These are phyloP conservation scores for Trachemys scripta DNA, from an alignment of 2,113 vertebrate genomes.

Conservation along the genomic window DNA sequence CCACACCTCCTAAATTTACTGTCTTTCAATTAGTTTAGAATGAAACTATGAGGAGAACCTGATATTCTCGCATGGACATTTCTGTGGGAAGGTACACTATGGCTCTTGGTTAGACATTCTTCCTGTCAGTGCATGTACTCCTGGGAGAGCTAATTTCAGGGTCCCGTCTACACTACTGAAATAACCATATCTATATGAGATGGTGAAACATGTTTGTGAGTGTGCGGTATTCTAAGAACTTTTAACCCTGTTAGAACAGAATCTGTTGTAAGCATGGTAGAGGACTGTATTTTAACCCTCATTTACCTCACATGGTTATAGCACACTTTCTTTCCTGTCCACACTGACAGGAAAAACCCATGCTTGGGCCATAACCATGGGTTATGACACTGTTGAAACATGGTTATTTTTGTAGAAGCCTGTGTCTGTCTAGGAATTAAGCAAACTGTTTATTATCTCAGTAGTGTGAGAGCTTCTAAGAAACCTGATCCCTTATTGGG, in stretches of 20 bases:
- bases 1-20: background rate
- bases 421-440: background rate
- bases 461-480: background rate
- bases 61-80: fast-evolving
- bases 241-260: background rate
- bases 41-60: background rate
- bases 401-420: background rate
- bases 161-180: background rate
- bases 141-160: background rate
- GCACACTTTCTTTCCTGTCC: background rate
- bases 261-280: background rate
- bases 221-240: background rate
- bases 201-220: background rate
- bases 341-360: background rate
- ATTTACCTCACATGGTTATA: background rate
- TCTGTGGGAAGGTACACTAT: background rate
- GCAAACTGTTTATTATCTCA: background rate
- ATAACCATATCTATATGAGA: fast-evolving
- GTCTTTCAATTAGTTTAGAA: background rate
- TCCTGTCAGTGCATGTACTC: background rate
- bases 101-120: slow-evolving; percentile 4
- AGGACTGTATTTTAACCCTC: background rate
- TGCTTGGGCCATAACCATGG: background rate
- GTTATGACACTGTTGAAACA: background rate
- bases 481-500: background rate